A percentile compares a stretch with the other conserved stretches of the same genome.
Conservation (phyloP, 2,797 vertebrate species). For the Bradypodion ventrale region DNA sequence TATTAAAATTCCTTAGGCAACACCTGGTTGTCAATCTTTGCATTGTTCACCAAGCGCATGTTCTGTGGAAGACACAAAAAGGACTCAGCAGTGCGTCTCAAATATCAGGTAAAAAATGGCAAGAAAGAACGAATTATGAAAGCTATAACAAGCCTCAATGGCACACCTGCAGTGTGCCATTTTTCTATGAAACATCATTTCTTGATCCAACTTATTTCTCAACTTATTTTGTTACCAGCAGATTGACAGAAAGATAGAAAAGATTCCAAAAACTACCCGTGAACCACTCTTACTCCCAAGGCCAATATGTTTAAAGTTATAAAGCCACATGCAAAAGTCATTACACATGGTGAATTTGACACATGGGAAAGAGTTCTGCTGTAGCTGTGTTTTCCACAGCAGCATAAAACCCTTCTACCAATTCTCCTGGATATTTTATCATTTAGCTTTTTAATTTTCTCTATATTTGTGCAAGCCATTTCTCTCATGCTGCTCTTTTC, state of each 20-base stretch:
- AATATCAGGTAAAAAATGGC: background rate
- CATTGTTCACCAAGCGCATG: background rate
- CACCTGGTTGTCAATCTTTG: background rate
- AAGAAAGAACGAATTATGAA: background rate
- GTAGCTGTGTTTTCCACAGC: too few relatives aligned
- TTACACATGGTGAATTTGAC: background rate
- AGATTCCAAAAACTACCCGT: background rate
- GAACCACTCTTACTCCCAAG: background rate
- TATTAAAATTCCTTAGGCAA: background rate
- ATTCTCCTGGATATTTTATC: background rate
- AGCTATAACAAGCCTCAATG: background rate
- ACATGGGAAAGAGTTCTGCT: background rate
- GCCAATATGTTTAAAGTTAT: background rate
- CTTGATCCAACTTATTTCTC: too few relatives aligned
- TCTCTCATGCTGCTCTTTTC: too few relatives aligned
- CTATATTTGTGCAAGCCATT: background rate
- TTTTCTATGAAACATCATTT: too few relatives aligned
- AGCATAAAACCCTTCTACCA: background rate
- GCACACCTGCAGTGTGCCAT: background rate
- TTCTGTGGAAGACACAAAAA: background rate
- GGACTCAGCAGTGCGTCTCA: background rate
- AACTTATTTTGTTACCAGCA: too few relatives aligned
- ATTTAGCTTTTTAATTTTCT: background rate
- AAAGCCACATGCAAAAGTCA: background rate
- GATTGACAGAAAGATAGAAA: background rate